Evolutionary conservation across 2,113 vertebrate species (phyloP).

Genomic region (Chloropsis hardwickii): DNA sequence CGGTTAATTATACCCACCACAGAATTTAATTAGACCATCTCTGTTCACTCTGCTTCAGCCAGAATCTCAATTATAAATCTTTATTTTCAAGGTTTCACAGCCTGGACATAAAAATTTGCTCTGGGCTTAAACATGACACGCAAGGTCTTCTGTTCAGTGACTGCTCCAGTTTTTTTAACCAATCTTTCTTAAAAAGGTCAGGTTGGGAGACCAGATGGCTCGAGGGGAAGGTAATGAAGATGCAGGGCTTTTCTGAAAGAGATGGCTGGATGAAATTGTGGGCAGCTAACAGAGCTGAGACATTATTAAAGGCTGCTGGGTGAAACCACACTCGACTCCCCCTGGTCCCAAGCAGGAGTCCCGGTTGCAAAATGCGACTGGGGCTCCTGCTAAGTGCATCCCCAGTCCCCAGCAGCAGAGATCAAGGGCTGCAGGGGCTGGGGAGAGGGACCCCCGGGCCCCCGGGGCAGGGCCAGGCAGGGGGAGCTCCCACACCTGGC

Average conservation of each 20-base stretch:
- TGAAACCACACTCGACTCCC: background rate
- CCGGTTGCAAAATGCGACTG: rapidly evolving
- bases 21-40: slow-evolving; percentile 76
- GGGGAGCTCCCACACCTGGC: slow-evolving; percentile 25
- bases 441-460: background rate
- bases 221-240: slow-evolving; percentile 35
- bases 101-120: slow-evolving; percentile 57
- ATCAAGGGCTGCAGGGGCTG: background rate
- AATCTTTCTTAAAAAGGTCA: slow-evolving; percentile 27
- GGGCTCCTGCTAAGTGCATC: background rate
- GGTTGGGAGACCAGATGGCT: slow-evolving; percentile 36
- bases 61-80: slow-evolving; percentile 74
- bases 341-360: background rate
- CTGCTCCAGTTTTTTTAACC: background rate
- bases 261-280: background rate
- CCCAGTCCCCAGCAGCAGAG: background rate
- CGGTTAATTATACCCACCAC: slow-evolving; percentile 73
- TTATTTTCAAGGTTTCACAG: slow-evolving; percentile 66
- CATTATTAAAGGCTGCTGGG: background rate
- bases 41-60: slow-evolving; percentile 62
- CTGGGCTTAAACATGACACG: slow-evolving; percentile 19
- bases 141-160: slow-evolving; percentile 8
- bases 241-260: background rate
- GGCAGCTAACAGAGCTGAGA: background rate
- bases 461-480: background rate